phyloP scores from a whole-genome alignment of 2,113 vertebrate species.

The Colinus virginianus region DNA sequence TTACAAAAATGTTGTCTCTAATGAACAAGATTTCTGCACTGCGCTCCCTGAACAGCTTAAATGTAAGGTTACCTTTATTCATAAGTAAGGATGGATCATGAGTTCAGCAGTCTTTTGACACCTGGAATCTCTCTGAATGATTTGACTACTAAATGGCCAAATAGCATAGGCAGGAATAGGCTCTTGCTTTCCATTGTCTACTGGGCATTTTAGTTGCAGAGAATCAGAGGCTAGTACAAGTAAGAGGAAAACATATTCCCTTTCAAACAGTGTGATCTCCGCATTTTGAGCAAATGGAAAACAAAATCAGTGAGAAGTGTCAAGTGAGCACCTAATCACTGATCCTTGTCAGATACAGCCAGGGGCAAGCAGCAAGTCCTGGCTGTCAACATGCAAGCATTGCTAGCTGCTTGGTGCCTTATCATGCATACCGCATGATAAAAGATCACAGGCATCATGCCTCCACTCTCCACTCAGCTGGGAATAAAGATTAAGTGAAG shows the following conservation, averaged over 20 bases:
- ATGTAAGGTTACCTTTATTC: neutral
- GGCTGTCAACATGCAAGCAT: neutral
- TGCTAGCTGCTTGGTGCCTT: neutral
- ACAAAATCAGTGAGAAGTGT: neutral
- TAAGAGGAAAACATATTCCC: neutral
- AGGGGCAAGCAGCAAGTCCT: neutral
- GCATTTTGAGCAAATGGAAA: neutral
- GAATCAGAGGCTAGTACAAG: neutral
- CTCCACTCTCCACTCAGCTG: neutral
- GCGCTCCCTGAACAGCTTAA: neutral
- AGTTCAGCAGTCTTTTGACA: neutral
- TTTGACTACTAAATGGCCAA: neutral
- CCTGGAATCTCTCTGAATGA: neutral
- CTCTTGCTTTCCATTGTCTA: fast-evolving
- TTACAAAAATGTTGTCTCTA: neutral
- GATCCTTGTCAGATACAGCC: neutral
- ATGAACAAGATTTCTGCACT: neutral
- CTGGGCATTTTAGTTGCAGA: neutral
- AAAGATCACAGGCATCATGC: fast-evolving
- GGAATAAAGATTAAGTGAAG: neutral
- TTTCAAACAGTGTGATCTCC: neutral
- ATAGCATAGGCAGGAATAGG: neutral
- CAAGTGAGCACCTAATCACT: neutral
- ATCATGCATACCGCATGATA: neutral
- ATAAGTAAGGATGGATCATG: neutral